Base-by-base conservation (phyloP, 2,113 vertebrate genomes). In the Loxodonta africana region DNA sequence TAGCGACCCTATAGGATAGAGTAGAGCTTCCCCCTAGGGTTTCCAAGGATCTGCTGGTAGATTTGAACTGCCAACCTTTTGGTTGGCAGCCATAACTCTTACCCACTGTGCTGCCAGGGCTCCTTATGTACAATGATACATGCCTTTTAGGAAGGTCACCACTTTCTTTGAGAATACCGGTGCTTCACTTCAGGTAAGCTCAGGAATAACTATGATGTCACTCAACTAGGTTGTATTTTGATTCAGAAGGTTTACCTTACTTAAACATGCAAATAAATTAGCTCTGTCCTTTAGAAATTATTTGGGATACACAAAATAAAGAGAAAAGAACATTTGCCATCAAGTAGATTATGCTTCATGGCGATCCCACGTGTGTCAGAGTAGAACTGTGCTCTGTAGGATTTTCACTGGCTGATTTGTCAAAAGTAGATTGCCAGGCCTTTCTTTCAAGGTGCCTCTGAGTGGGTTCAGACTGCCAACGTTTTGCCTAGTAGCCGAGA, bases 171-270 rank as follows among this genome's bases (percentile, higher is more conserved):
- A 37, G 46, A 77, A 46, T 78, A 23, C 41, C 1, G 2, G 12
- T 33, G 5, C 63, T 91, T 65, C 44, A 46, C 91, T 28, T 26
- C 65, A 44, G 21, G 60, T 21, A 60, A 25, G 15, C 33, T 30
- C 26, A 44, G 53, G 84, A 90, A 46, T 73, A 62, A 41, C 44
- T 21, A 2, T 78, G 18, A 28, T 67, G 69, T 67, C 62, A 30
- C 12, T 33, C n/a, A 60, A 62, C 17, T 14, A 18, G 4, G 67
- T 62, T 62, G 9, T 10, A 14, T 83, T 82, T 71, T 81, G 44
- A 88, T 73, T 82, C 28, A 26, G 93, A 96, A 95, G 15, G 2
- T 71, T 87, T 44, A 71, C 15, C 53, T 62, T 88, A 94, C 62
- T 94, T 28, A 3, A 63, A 82, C 60, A 5, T 77, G 37, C 7